Base-by-base conservation (phyloP, 1,140 invertebrate species). In the Zaprionus taronus region DNA sequence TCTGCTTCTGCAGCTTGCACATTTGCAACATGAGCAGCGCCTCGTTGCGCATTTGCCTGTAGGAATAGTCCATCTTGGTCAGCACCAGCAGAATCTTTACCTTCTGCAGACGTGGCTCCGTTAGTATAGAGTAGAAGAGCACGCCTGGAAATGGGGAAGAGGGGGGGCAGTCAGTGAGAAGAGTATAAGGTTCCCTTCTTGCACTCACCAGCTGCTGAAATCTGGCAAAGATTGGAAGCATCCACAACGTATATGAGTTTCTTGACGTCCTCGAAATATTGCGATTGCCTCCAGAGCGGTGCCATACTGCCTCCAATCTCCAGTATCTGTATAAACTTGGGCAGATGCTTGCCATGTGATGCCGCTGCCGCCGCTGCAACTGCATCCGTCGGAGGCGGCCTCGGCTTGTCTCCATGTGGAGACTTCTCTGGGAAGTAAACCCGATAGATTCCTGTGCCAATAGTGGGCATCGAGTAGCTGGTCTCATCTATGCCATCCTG, bases 301-400 rank as follows among this genome's bases (percentile, higher is more conserved):
- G 96, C 95, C 95, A 97, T 96, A 73, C 94, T 94, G 6, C 97
- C 97, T 4, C 97, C 97, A 14, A 97, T 93, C 93, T 97, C 97
- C 91, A 91, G 73, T 90, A 92, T 66, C 91, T 71, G 83, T 81
- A 91, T 94, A 72, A 79, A 94, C 89, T 82, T 94, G 93, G 73
- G 92, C 91, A 72, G 60, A 53, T 81, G 63, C 61, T 92, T 87
- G 6, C 65, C 49, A 28, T 51, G 56, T 4, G 70, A 65, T 0
- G 79, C 49, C 15, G 71, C 24, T 14, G 57, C 60, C 11, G 26
- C 53, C 5, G 28, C 53, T 2, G 56, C 62, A 11, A 63, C 20
- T 49, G 41, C 56, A 44, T 83, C 80, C 7, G 68, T 14, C 1
- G 83, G 60, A 1, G 81, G 77, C 1, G 92, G 72, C 28, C 85